Base-by-base conservation (phyloP, 2,888 invertebrate species). In the Acleris sparsana region DNA sequence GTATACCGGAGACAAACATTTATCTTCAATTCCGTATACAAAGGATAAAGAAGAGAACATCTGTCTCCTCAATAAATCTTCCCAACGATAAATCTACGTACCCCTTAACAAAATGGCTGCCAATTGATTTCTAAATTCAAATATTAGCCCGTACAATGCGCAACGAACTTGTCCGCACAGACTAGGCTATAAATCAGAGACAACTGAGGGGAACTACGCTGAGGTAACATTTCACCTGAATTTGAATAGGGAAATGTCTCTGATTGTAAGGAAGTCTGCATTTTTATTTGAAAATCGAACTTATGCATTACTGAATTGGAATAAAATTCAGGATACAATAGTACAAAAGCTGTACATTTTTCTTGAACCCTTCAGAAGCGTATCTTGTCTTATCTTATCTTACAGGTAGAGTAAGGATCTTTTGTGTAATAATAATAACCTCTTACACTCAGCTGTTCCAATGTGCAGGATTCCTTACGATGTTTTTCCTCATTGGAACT, bases 61-160 rank as follows among this genome's bases (percentile, higher is more conserved):
- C 33, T 61, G 60, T 20, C 52, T 22, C n/a, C 6, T 49, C 55
- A 13, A 56, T 66, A 62, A 56, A 57, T 66, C 61, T 13, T 51
- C 44, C 52, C 16, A 9, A 46, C 55, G 52, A 66, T 53, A 66
- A 62, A 65, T 61, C 61, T 49, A 43, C 66, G 43, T 49, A 52
- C 63, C 62, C 68, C 59, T 68, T 67, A 66, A 67, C 68, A 68
- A 67, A 70, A 71, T 62, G 58, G 60, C 61, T 20, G 63, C 49
- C 66, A 60, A 68, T 62, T 64, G 62, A 70, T 66, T 70, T 68
- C 57, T 64, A 68, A 71, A 71, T 70, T 67, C 71, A 70, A 70
- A 71, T 68, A 71, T 70, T 71, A 62, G 67, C 63, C 63, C 55
- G 51, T 39, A 44, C 61, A 66, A 62, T 57, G 61, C 52, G 16